A percentile compares a stretch with the other conserved stretches of the same genome.
Evolutionary conservation across 2,797 vertebrate species (phyloP).

Genomic region (Lithobates sylvaticus): DNA sequence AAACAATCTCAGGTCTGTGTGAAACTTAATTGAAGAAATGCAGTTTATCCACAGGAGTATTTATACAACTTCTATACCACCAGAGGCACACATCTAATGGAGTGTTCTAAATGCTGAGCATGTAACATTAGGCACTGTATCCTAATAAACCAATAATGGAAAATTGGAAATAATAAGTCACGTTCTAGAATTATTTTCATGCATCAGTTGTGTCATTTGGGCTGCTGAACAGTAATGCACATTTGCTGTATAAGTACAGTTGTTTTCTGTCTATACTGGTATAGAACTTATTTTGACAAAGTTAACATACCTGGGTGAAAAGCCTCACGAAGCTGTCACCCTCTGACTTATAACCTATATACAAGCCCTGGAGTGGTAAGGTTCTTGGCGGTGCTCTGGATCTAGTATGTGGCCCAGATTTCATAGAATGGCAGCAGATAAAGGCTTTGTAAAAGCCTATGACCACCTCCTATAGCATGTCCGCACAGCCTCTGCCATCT

Average conservation of each 20-base stretch:
- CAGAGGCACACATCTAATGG: slow-evolving; percentile 47
- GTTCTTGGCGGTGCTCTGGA: no score
- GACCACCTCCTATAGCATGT: no score
- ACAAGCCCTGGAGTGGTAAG: no score
- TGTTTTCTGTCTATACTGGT: neutral
- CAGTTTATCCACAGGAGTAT: slow-evolving; percentile 44
- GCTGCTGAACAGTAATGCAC: neutral
- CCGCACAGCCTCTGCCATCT: no score
- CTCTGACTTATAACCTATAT: no score
- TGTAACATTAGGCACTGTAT: slow-evolving; percentile 50
- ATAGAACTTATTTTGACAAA: neutral
- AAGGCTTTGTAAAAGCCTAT: no score
- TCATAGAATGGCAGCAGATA: no score
- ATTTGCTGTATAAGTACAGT: neutral
- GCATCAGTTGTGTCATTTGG: neutral
- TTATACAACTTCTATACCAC: slow-evolving; percentile 48
- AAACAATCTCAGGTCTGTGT: slow-evolving; percentile 52
- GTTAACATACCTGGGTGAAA: no score
- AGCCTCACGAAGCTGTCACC: no score
- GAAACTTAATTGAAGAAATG: slow-evolving; percentile 54
- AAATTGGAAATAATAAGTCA: slow-evolving; percentile 53
- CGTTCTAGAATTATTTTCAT: slow-evolving; percentile 5
- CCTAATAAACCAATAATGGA: slow-evolving; percentile 35
- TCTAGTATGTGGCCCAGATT: no score
- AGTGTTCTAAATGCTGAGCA: slow-evolving; percentile 31